Conservation (phyloP, 1,140 invertebrate species). For the Tribolium madens region DNA sequence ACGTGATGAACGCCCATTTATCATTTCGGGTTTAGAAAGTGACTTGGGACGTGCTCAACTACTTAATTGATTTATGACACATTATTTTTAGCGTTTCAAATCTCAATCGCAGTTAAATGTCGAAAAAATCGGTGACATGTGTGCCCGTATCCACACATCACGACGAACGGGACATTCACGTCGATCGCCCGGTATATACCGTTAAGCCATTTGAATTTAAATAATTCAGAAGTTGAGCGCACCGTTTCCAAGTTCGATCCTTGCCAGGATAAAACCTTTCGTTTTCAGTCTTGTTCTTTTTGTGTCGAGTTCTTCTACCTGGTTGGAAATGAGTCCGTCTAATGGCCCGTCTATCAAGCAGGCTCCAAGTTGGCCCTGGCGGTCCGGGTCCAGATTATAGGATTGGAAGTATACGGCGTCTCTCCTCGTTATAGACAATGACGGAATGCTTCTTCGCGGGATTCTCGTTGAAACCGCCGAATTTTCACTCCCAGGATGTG, state of each 20-base stretch:
- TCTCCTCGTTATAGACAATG: slow-evolving; percentile 43
- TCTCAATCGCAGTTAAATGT: background rate
- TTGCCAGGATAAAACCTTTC: slow-evolving; percentile 23
- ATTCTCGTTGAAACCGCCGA: background rate
- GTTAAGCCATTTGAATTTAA: slow-evolving; percentile 38
- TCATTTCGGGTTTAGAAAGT: slow-evolving; percentile 20
- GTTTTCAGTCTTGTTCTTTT: slow-evolving; percentile 16
- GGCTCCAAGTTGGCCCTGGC: slow-evolving; percentile 15
- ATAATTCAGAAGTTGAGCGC: slow-evolving; percentile 17
- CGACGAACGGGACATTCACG: slow-evolving; percentile 27
- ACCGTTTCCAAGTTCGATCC: slow-evolving; percentile 6
- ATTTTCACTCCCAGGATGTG: background rate
- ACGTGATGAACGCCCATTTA: slow-evolving; percentile 12
- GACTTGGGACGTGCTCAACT: background rate
- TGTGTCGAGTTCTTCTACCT: slow-evolving; percentile 39
- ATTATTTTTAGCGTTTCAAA: background rate
- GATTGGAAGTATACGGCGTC: slow-evolving; percentile 2
- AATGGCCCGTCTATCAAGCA: slow-evolving; percentile 44
- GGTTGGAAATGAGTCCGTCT: slow-evolving; percentile 35
- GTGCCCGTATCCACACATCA: background rate
- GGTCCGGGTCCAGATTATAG: slow-evolving; percentile 39
- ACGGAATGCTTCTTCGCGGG: slow-evolving; percentile 39
- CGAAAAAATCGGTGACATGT: slow-evolving; percentile 15
- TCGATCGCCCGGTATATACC: slow-evolving; percentile 15
- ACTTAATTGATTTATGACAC: slow-evolving; percentile 28